Evolutionary conservation across 1,140 invertebrate species (phyloP), one percentile per base, ranked within the genome.

Genomic region (Scaptomyza pallida): DNA sequence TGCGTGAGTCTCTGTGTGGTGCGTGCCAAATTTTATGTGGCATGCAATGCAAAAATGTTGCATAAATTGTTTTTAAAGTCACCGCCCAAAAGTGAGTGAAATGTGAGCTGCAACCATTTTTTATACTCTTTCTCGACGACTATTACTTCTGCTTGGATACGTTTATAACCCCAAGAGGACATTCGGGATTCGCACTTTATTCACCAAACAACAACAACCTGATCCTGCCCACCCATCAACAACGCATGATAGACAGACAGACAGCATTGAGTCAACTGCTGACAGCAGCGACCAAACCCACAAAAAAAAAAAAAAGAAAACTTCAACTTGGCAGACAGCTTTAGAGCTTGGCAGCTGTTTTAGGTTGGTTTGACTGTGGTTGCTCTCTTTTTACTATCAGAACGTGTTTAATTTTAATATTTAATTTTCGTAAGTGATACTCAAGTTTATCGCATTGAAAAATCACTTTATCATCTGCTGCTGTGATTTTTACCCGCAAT

Each of bases 31-130:
- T 60, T 43, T 54, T 51, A 30, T 30, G 40, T 51, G 63, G 44
- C 54, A 57, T 71, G 52, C 57, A 55, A 40, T 67, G 60, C 44
- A 33, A 78, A 65, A 69, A 85, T 85, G 81, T 47, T 74, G 72
- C 80, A 86, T 80, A 86, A 81, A 85, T 85, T 85, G 80, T 85
- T 85, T 80, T 73, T 65, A 67, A 72, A 76, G 68, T 73, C 81
- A 52, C 17, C 35, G 67, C 45, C 50, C 51, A 69, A 76, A 30
- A 70, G 63, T 86, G 68, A 86, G 63, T 80, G 72, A 86, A 80
- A 72, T 79, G 80, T 60, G 61, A 71, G 65, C 15, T 54, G 52
- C 45, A 56, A 2, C n/a, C 33, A 12, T 37, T 12, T 37, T n/a
- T 37, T 37, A 37, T 37, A 37, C 33, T 1, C 33, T 35, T 12